phyloP scores from a whole-genome alignment of 1,140 invertebrate species.

The Holotrichia oblita region DNA sequence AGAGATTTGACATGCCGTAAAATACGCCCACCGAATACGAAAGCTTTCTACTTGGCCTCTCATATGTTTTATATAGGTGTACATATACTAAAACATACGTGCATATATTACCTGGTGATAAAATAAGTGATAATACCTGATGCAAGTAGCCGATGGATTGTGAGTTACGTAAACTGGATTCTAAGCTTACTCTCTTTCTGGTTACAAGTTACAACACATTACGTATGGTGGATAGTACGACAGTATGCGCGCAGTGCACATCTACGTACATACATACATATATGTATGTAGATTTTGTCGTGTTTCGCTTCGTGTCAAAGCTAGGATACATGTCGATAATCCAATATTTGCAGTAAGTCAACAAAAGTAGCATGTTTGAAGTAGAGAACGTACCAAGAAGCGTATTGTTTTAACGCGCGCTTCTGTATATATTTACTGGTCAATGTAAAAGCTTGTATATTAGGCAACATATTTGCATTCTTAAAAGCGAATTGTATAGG shows the following conservation, averaged over 20 bases:
- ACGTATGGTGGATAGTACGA: not conserved
- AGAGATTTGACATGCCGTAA: constrained; percentile 26
- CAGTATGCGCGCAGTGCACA: not conserved
- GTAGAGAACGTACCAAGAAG: not conserved
- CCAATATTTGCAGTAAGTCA: constrained; percentile 6
- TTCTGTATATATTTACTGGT: not conserved
- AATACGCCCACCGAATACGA: constrained; percentile 2
- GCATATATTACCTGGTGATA: not conserved
- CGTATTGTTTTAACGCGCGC: not conserved
- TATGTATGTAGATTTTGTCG: not conserved
- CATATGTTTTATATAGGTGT: not conserved
- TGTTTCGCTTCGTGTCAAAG: not conserved
- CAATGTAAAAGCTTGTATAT: not conserved
- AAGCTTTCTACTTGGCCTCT: not conserved
- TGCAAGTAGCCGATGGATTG: not conserved
- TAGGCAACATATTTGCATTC: not conserved
- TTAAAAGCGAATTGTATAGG: not conserved
- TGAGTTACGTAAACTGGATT: not conserved
- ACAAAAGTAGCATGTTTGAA: constrained; percentile 31
- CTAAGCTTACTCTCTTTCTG: not conserved
- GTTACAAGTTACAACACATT: not conserved
- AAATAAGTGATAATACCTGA: not conserved
- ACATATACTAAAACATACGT: not conserved
- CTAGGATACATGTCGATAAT: not conserved
- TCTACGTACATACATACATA: not conserved